Evolutionary conservation across 2,888 invertebrate species (phyloP), one percentile per base, ranked within the genome.

Genomic region (Thera britannica): DNA sequence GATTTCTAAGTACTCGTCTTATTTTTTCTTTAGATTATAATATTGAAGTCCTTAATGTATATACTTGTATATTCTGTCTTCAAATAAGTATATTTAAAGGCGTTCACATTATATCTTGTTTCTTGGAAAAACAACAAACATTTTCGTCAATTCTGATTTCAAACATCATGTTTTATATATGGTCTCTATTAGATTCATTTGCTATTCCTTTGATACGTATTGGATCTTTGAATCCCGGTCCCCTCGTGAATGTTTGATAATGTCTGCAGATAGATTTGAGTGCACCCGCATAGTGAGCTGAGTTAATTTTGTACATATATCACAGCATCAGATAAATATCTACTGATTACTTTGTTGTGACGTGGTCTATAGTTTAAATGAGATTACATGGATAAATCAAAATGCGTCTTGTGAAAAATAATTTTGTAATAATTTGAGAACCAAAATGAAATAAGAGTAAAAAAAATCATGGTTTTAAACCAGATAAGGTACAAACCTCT

Each of bases 191-290:
- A 9, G 44, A 46, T 66, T 23, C 3, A 11, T 60, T 74, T 63
- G 3, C 75, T 72, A 79, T 78, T 76, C 73, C 76, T 63, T 76
- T 78, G 57, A 78, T 67, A 79, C 76, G 69, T 80, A 83, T 72
- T 63, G 35, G 70, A 69, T 76, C 74, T 65, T 67, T 76, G 82
- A 79, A 81, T 85, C 76, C 76, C 67, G 77, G 23, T 79, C 83
- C 86, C 86, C 85, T 78, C 76, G 80, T 83, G 81, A 85, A 89
- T 85, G 82, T 87, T 88, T 84, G 90, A 90, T 92, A 88, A 85
- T 82, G 83, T 83, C 81, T 83, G 82, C 83, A 87, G 90, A 91
- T 90, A 88, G 81, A 83, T 83, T 81, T 84, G 86, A 88, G 83
- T 85, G 85, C 83, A 83, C 91, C 91, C 91, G 91, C 90, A 91